These are phyloP conservation scores for Theretra japonica DNA, from an alignment of 2,888 invertebrate species.

Conservation along the genomic window DNA sequence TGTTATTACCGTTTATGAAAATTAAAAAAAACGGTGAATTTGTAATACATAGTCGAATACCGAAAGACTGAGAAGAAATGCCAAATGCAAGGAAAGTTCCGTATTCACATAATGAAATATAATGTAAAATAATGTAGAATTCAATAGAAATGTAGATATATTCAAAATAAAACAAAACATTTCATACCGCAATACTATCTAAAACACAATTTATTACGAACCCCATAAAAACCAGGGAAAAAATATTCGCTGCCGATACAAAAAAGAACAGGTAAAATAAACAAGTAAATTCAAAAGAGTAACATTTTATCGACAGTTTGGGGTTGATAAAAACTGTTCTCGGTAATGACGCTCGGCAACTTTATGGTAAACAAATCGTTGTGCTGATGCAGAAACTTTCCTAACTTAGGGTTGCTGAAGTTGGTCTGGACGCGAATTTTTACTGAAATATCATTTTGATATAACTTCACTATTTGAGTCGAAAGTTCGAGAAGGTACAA, in stretches of 20 bases:
- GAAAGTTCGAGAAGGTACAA: background rate
- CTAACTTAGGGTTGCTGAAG: slow-evolving; percentile 7
- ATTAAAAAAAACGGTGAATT: too few species aligned
- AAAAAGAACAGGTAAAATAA: slow-evolving; percentile 23
- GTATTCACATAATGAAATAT: too few species aligned
- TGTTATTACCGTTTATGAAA: too few species aligned
- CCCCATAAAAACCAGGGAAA: background rate
- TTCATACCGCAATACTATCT: background rate
- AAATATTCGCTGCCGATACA: slow-evolving; percentile 13
- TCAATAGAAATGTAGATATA: too few species aligned
- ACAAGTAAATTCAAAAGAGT: slow-evolving; percentile 17
- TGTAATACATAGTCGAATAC: too few species aligned
- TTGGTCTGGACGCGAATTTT: slow-evolving; percentile 9
- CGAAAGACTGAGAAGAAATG: too few species aligned
- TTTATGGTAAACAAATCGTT: slow-evolving; percentile 73
- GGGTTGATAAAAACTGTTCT: slow-evolving; percentile 81
- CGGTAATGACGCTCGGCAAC: slow-evolving; percentile 71
- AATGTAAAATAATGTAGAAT: too few species aligned
- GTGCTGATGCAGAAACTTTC: slow-evolving; percentile 46
- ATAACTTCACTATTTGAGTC: background rate
- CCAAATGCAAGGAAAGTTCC: too few species aligned
- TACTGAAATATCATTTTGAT: background rate
- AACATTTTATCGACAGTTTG: slow-evolving; percentile 61
- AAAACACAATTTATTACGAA: background rate
- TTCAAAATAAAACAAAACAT: background rate